These are phyloP conservation scores for Diglossa brunneiventris DNA, from an alignment of 2,113 vertebrate species.

Conservation along the genomic window DNA sequence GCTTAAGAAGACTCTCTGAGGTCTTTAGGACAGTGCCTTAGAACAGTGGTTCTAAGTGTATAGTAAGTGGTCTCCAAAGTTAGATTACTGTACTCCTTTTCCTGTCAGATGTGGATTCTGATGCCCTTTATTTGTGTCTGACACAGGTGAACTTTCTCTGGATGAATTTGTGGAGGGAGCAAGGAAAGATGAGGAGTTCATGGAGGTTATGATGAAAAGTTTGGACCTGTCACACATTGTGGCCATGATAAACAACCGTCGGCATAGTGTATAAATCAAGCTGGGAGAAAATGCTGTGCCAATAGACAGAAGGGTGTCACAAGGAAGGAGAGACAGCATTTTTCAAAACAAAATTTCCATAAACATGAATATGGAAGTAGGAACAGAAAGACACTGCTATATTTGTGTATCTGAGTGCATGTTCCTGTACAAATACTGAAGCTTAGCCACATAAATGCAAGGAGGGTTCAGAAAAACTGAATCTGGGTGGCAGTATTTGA, in stretches of 20 bases:
- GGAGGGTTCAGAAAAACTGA: not conserved
- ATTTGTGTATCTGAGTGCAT: not conserved
- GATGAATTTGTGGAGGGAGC: conserved; percentile 90
- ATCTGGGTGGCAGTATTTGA: not conserved
- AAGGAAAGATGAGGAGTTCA: conserved; percentile 84
- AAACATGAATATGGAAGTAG: not conserved
- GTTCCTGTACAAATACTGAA: not conserved
- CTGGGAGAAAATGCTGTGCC: not conserved
- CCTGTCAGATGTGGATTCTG: not conserved
- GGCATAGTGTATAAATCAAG: conserved; percentile 76
- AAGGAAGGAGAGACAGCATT: not conserved
- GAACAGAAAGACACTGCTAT: not conserved
- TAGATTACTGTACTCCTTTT: not conserved
- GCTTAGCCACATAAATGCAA: not conserved
- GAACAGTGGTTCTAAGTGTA: not conserved
- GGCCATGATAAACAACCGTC: conserved; percentile 86
- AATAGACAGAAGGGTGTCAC: not conserved
- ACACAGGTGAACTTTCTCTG: conserved; percentile 85
- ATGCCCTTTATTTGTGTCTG: not conserved
- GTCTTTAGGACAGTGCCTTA: not conserved
- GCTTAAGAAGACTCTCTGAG: not conserved
- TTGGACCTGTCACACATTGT: conserved; percentile 87
- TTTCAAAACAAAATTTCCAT: not conserved
- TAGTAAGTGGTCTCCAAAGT: not conserved
- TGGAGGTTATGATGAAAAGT: conserved; percentile 91